Conservation (phyloP, 2,888 invertebrate genomes). For the Lasioglossum villosulum region DNA sequence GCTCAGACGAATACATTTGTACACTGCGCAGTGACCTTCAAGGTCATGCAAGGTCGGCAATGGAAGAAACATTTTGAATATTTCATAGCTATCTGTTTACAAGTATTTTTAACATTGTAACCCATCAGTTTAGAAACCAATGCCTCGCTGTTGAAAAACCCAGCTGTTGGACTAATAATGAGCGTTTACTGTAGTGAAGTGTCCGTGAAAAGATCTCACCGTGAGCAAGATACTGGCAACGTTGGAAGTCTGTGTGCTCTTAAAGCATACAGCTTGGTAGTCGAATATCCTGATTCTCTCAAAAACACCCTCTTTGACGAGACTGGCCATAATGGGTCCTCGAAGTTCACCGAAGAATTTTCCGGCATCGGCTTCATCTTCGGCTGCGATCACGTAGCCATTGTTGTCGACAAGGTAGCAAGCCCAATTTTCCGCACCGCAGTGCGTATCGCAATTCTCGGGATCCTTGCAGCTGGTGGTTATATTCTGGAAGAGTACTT, state of each 20-base stretch:
- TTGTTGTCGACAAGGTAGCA: conserved; percentile 96
- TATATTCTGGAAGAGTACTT: conserved; percentile 91
- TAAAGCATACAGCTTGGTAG: conserved; percentile 95
- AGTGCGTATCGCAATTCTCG: conserved; percentile 85
- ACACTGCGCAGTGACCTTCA: too few species aligned
- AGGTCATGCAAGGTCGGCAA: too few species aligned
- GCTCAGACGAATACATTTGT: too few species aligned
- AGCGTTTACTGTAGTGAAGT: too few species aligned
- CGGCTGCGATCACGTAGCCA: conserved; percentile 93
- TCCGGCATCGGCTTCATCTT: conserved; percentile 90
- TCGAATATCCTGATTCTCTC: conserved; percentile 91
- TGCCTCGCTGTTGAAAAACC: too few species aligned
- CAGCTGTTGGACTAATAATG: too few species aligned
- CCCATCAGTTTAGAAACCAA: too few species aligned
- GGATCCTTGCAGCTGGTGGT: conserved; percentile 86
- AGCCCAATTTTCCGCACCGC: conserved; percentile 89
- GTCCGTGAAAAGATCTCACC: conserved; percentile 84
- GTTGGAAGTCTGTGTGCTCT: conserved; percentile 88
- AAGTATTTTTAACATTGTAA: too few species aligned
- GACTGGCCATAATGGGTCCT: conserved; percentile 90
- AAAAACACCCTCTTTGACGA: conserved; percentile 91
- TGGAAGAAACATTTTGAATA: too few species aligned
- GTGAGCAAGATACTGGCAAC: conserved; percentile 87
- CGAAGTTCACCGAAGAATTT: conserved; percentile 94
- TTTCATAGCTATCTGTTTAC: too few species aligned